Evolutionary conservation across 1,140 invertebrate genomes (phyloP), one percentile per base, ranked within the genome.

Genomic region (Drosophila lowei): DNA sequence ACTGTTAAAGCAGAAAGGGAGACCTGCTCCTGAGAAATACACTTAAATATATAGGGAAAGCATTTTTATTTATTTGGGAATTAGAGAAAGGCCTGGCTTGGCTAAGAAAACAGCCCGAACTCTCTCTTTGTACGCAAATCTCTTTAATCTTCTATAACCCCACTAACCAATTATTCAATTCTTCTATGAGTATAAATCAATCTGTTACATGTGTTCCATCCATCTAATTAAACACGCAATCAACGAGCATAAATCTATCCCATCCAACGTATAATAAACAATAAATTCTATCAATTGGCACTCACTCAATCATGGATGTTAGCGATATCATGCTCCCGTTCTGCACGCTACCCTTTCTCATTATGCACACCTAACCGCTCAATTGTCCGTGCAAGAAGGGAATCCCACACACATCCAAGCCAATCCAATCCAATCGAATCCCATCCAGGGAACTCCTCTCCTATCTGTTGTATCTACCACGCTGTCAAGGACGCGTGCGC

Each of bases 401-500:
- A 73, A 60, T 83, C 79, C 65, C 79, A 83, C 74, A 81, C 49
- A 50, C 42, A 15, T 49, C 38, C 57, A 18, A 28, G 11, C 41
- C 30, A 6, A 56, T 34, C 30, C 18, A 46, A 21, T 16, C 41
- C 38, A 54, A 43, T 18, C 30, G 30, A 54, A 30, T 18, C 13
- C 48, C 18, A 46, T 23, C 21, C 34, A 38, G 43, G 34, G 11
- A 30, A 47, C 8, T 38, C 46, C n/a, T n/a, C 46, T 66, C 42
- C 25, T 34, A 41, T 18, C 66, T 46, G n/a, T 25, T 58, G 43
- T 65, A 49, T 43, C 60, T 55, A 53, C 53, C 59, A 72, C 55
- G 62, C 76, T 86, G 81, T 74, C 77, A 74, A 28, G 52, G 74
- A 76, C 86, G 84, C 77, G 79, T 89, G 84, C 66, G 79, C 76